phyloP scores from a whole-genome alignment of 2,888 invertebrate species.

The Coelinius sp. region DNA sequence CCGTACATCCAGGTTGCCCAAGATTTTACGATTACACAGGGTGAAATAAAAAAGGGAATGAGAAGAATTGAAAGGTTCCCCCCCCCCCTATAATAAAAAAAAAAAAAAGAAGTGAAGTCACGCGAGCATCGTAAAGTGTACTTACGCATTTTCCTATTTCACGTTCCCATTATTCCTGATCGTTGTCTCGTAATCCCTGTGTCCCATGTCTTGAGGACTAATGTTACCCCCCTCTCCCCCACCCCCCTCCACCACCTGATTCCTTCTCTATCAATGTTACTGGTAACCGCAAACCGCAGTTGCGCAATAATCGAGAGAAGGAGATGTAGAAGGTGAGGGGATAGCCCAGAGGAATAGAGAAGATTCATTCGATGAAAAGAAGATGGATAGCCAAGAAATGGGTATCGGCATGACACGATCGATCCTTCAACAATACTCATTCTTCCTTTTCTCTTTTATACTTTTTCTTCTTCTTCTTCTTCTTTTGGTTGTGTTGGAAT shows the following conservation, averaged over 20 bases:
- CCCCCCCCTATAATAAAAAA: too few species aligned
- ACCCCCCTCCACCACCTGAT: neutral
- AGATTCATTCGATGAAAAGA: slow-evolving; percentile 44
- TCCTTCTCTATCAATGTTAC: too few species aligned
- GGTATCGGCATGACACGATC: slow-evolving; percentile 66
- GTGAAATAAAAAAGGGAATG: neutral
- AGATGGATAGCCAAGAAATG: slow-evolving; percentile 51
- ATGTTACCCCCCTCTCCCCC: neutral
- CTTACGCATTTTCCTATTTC: slow-evolving; percentile 26
- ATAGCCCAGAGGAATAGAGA: slow-evolving; percentile 30
- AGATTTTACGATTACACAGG: slow-evolving; percentile 5
- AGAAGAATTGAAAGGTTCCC: neutral
- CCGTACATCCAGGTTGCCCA: neutral
- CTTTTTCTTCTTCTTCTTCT: slow-evolving; percentile 40
- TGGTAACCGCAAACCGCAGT: slow-evolving; percentile 44
- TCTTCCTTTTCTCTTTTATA: slow-evolving; percentile 41
- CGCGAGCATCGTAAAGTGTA: slow-evolving; percentile 23
- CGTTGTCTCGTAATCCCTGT: slow-evolving; percentile 26
- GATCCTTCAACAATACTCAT: slow-evolving; percentile 58
- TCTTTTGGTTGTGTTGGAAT: slow-evolving; percentile 40
- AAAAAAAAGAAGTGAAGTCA: slow-evolving; percentile 20
- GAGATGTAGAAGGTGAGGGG: slow-evolving; percentile 7
- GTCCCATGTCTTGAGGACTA: slow-evolving; percentile 16
- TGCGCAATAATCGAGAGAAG: slow-evolving; percentile 40
- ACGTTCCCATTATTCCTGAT: slow-evolving; percentile 26